Conservation (phyloP, 2,113 vertebrate genomes). For the Larimichthys crocea region DNA sequence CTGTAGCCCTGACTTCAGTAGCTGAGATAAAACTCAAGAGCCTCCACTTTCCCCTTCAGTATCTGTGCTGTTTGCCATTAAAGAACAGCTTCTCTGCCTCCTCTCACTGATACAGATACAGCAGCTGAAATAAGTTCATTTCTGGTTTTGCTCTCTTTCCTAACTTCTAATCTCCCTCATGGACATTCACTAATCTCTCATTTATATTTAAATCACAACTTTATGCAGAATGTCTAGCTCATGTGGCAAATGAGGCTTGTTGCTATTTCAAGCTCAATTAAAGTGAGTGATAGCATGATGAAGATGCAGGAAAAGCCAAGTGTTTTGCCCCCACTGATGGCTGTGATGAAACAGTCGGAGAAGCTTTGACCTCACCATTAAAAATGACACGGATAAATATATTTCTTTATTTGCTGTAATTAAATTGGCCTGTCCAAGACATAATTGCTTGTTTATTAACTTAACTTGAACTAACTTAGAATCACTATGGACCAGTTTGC, state of each 20-base stretch:
- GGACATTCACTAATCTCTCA: constrained; percentile 66
- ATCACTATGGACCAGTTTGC: constrained; percentile 47
- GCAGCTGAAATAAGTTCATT: constrained; percentile 28
- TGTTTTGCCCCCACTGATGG: background rate
- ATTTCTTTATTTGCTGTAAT: constrained; percentile 8
- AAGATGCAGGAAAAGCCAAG: constrained; percentile 14
- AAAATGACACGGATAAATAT: background rate
- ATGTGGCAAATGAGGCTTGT: constrained; percentile 47
- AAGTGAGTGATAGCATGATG: constrained; percentile 35
- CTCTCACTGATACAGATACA: background rate
- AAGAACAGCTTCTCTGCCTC: constrained; percentile 27
- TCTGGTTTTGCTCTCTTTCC: constrained; percentile 20
- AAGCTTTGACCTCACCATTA: background rate
- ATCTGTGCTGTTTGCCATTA: constrained; percentile 30
- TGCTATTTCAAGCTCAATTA: constrained; percentile 50
- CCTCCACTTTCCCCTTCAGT: constrained; percentile 25
- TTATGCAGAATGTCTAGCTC: constrained; percentile 47
- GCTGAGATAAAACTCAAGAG: constrained; percentile 51
- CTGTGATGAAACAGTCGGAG: background rate
- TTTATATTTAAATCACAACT: constrained; percentile 71
- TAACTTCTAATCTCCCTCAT: constrained; percentile 57
- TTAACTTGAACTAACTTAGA: constrained; percentile 24
- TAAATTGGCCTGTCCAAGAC: background rate
- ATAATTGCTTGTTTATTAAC: constrained; percentile 37
- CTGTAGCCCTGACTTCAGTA: constrained; percentile 41